phyloP scores from a whole-genome alignment of 1,140 invertebrate species.

The Whitmania pigra region DNA sequence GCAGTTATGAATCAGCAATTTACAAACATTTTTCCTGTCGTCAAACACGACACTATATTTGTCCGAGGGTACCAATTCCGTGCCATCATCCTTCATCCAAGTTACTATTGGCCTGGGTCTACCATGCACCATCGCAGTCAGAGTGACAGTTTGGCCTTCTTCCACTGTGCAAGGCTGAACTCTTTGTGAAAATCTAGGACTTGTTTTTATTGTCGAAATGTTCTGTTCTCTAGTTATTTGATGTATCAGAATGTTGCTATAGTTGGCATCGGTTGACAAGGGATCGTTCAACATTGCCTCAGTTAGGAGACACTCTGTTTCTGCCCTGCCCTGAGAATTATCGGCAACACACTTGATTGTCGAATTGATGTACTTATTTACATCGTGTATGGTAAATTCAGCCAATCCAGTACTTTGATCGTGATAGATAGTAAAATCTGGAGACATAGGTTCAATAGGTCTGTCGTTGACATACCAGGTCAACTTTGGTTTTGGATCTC shows the following conservation, averaged over 20 bases:
- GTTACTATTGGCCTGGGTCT: constrained; percentile 26
- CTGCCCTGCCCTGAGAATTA: neutral
- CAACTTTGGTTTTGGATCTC: constrained; percentile 1
- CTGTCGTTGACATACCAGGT: constrained; percentile 7
- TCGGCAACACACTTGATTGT: neutral
- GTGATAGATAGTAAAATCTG: neutral
- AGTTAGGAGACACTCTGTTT: neutral
- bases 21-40: constrained; percentile 9
- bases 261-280: neutral
- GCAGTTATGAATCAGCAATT: constrained; percentile 1
- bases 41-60: constrained; percentile 12
- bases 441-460: neutral
- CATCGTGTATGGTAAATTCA: constrained; percentile 1
- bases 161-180: constrained; percentile 79
- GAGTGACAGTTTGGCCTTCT: constrained; percentile 64
- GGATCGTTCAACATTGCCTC: constrained; percentile 7
- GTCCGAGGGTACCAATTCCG: constrained; percentile 12
- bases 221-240: neutral
- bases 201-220: constrained; percentile 12
- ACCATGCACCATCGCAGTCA: constrained; percentile 52
- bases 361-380: neutral
- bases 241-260: neutral
- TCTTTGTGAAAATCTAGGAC: constrained; percentile 76
- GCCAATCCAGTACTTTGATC: neutral
- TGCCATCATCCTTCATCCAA: constrained; percentile 27